These are phyloP conservation scores for Atethmia centrago DNA, from an alignment of 2,888 invertebrate genomes.

Conservation along the genomic window DNA sequence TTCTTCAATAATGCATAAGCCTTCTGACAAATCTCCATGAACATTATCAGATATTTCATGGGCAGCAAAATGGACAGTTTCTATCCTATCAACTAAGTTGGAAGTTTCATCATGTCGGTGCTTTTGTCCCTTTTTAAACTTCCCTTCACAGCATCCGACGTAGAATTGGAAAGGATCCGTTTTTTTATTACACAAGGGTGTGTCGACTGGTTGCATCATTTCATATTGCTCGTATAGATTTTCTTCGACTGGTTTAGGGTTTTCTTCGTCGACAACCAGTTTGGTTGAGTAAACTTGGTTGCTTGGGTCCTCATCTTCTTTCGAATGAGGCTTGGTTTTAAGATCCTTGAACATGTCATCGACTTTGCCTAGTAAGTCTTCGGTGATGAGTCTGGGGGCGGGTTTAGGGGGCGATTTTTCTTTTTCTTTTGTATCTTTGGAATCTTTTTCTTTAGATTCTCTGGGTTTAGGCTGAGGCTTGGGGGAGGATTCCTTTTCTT, in stretches of 20 bases:
- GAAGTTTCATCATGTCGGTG: conserved; percentile 87
- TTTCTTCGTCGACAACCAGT: conserved; percentile 86
- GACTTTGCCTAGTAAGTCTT: conserved; percentile 87
- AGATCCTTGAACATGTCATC: conserved; percentile 89
- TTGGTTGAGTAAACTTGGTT: conserved; percentile 84
- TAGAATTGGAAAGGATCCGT: conserved; percentile 84
- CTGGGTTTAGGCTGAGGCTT: conserved; percentile 80
- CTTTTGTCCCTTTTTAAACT: conserved; percentile 79
- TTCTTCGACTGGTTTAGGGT: conserved; percentile 72
- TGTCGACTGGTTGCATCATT: conserved; percentile 87
- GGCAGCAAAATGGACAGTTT: conserved; percentile 84
- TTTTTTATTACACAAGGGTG: conserved; percentile 77
- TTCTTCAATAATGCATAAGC: conserved; percentile 78
- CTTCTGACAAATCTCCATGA: conserved; percentile 76
- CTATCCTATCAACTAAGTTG: conserved; percentile 83
- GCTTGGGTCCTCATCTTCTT: conserved; percentile 81
- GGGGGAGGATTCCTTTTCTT: conserved; percentile 78
- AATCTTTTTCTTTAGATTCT: conserved; percentile 69
- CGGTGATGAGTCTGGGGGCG: conserved; percentile 85
- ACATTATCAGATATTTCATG: conserved; percentile 81
- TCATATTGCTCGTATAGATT: conserved; percentile 85
- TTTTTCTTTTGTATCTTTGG: conserved; percentile 70
- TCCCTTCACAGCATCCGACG: conserved; percentile 83
- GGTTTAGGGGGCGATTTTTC: conserved; percentile 84
- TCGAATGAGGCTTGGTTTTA: conserved; percentile 79